Evolutionary conservation across 2,113 vertebrate species (phyloP), one percentile per base, ranked within the genome.

Genomic region (Monopterus albus): DNA sequence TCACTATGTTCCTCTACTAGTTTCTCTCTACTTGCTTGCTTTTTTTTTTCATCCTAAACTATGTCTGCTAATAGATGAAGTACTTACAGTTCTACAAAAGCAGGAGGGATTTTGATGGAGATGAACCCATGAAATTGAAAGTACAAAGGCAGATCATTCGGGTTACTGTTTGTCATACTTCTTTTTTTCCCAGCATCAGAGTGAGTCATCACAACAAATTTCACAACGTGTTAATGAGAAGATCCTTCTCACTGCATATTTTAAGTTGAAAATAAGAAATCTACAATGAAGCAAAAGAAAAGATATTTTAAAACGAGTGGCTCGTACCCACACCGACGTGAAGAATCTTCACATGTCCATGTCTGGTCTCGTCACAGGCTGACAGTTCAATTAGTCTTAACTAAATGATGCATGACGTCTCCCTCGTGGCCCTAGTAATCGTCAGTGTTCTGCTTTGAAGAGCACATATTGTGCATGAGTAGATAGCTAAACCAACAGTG

Each of bases 351-450:
- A 53, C 49, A 18, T 83, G 76, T 90, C 78, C 79, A 47, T 67
- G 84, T 88, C 70, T 75, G 72, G 63, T 61, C 81, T 85, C 47
- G 67, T 89, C 88, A 90, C 78, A 81, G 62, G 43, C 71, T 87
- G 87, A 91, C 85, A 87, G 84, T 90, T 92, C 78, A 89, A 89
- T 90, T 89, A 89, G 88, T 79, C 42, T 71, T 73, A 84, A 75
- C 63, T 77, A 82, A 88, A 87, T 83, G 85, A 88, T 78, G 87
- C 87, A 66, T 72, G 83, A 23, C 53, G 53, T 83, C 71, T 88
- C 85, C 86, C 89, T 82, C 64, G 10, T 81, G 88, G 83, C 76
- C 75, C 58, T 67, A 26, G 76, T 87, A 88, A 87, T 87, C 78
- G 56, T 67, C 82, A 81, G 72, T 83, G 85, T 87, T 89, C 71